Base-by-base conservation (phyloP, 2,797 vertebrate species). In the Leucoraja ocellata region DNA sequence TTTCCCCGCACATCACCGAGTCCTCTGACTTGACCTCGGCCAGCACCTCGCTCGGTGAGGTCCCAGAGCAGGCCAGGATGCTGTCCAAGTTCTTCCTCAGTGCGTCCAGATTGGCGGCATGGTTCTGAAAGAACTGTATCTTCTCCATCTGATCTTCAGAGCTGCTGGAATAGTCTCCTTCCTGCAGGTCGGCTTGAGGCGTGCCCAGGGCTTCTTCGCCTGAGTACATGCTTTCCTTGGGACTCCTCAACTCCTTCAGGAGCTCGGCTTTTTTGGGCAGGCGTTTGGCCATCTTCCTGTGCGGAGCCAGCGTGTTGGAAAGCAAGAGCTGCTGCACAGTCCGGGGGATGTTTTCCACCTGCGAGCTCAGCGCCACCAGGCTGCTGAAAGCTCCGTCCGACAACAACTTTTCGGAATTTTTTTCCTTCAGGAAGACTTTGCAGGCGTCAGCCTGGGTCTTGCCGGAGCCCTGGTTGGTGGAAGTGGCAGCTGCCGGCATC, bases 331-430 rank as follows among this genome's bases (percentile, higher is more conserved):
- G 99, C 95, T 99, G 99, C 84, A 99, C 99, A 0, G 99, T 99
- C 95, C 98, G 99, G 92, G 99, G 99, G 93, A 99, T 99, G 95
- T 98, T 99, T 95, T 99, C 98, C 93, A 99, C 99, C 94, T 99
- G 98, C 73, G 99, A 99, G 93, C 98, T 99, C 95, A 99, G 97
- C 0, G 98, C 99, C 0, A 98, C 98, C 93, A 99, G 97, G 95
- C 99, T 99, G 96, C 99, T 99, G 95, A 99, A 96, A 95, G 98
- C 99, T 93, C 99, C 97, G 92, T 99, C 99, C 0, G 98, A 98
- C 93, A 99, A 96, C 81, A 99, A 95, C 94, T 97, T 99, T 95
- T 99, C 99, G 0, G 98, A 97, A 90, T 99, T 97, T 81, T 98
- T 98, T 79, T 99, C 98, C 94, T 99, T 99, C 94, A 97, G 97